Percentiles rank a stretch among this genome's conserved stretches.
Evolutionary conservation across 2,888 invertebrate genomes (phyloP).

Genomic region (Isotomurus palustris): DNA sequence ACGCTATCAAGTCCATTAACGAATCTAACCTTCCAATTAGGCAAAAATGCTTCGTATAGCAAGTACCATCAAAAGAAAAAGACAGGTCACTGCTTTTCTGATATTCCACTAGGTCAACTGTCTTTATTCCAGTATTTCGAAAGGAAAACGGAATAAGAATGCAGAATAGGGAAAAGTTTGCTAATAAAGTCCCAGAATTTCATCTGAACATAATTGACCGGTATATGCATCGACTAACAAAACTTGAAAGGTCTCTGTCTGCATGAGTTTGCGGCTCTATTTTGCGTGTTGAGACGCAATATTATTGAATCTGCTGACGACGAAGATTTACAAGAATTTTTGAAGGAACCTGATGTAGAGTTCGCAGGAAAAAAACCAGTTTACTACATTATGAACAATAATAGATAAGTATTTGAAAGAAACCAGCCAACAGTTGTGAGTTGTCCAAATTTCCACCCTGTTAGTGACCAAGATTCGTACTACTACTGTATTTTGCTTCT

Average conservation of each 20-base stretch:
- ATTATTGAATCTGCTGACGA: too few relatives aligned
- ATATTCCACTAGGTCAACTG: neutral
- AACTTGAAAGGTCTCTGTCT: neutral
- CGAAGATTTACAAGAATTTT: neutral
- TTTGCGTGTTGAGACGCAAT: too few relatives aligned
- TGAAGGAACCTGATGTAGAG: neutral
- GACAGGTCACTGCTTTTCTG: constrained; percentile 15
- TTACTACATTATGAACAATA: too few relatives aligned
- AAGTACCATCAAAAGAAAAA: neutral
- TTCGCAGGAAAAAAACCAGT: too few relatives aligned
- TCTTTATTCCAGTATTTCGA: constrained; percentile 8
- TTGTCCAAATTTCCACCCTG: constrained; percentile 10
- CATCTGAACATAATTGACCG: constrained; percentile 16
- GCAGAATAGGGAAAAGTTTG: neutral
- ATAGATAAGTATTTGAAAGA: neutral
- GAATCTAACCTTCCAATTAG: neutral
- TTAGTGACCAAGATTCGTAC: neutral
- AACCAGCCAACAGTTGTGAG: constrained; percentile 1
- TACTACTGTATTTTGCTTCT: constrained; percentile 9
- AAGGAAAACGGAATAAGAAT: constrained; percentile 5
- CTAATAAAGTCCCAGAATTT: neutral
- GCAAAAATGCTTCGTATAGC: constrained; percentile 7
- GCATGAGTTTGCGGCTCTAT: constrained; percentile 17
- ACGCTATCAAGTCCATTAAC: constrained; percentile 7
- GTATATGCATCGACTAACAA: constrained; percentile 2